Conservation (phyloP, 2,888 invertebrate species). For the Schizaphis graminum region DNA sequence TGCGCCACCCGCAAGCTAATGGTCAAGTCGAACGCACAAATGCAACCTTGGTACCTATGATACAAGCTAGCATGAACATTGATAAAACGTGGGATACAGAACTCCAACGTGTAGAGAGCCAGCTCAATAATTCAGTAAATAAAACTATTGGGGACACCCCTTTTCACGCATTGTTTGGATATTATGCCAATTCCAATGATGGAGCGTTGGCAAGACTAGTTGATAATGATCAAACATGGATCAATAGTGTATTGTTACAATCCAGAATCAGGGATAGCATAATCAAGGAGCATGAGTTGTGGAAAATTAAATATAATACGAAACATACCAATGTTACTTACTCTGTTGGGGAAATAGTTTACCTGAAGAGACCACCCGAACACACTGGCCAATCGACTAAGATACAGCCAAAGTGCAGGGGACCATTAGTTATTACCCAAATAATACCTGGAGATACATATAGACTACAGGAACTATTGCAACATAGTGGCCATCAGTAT, state of each 20-base stretch:
- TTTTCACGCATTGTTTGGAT: constrained; percentile 44
- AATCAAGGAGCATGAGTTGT: neutral
- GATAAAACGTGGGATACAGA: constrained; percentile 25
- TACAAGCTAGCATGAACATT: neutral
- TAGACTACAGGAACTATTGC: neutral
- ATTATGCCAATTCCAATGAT: constrained; percentile 5
- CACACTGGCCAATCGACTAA: neutral
- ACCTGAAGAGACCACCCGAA: constrained; percentile 8
- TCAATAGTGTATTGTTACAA: neutral
- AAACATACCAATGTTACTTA: neutral
- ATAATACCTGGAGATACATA: too few relatives aligned
- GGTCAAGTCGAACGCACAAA: constrained; percentile 51
- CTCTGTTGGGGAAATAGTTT: constrained; percentile 6
- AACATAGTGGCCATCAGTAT: neutral
- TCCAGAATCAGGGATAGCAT: constrained; percentile 13
- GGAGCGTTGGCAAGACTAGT: neutral
- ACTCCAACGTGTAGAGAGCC: constrained; percentile 15
- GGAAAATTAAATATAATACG: neutral
- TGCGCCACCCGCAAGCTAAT: constrained; percentile 45
- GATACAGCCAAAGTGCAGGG: constrained; percentile 10
- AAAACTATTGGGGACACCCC: constrained; percentile 43
- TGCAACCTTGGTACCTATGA: neutral
- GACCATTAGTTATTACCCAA: neutral
- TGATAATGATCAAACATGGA: neutral
- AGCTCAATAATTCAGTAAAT: constrained; percentile 33